Evolutionary conservation across 2,113 vertebrate species (phyloP), one percentile per base, ranked within the genome.

Genomic region (Menura novaehollandiae): DNA sequence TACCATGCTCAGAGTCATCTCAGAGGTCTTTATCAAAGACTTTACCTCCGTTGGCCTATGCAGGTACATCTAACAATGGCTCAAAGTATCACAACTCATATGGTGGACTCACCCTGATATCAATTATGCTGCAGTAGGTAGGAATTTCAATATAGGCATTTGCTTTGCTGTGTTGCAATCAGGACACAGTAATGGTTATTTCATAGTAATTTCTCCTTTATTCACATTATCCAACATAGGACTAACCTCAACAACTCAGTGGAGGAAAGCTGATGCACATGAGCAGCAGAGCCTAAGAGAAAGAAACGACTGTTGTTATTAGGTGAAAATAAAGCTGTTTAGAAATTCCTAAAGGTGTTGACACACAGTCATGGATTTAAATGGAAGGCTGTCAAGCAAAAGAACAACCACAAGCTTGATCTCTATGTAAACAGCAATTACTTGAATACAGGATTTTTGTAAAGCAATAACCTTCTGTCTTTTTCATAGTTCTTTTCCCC

Each of bases 361-460:
- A 82, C 53, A 91, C 33, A 66, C 18, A 88, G 62, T 58, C 33
- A n/a, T 66, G 10, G 16, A 26, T 82, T 81, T 67, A 80, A 79
- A 88, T 58, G 21, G 60, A 94, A 88, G 46, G 41, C 43, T 89
- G 91, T 88, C 73, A 91, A 69, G 41, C 9, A 78, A 82, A 91
- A 85, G 47, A 87, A 76, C 56, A 87, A 60, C 33, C 14, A 43
- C 30, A 88, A 62, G 2, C 7, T 91, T 75, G 52, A 33, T 77
- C 16, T 68, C 11, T 35, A 6, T 59, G 47, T 91, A 94, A 94
- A 79, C 47, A 89, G 28, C 59, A 91, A 79, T 91, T 96, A 93
- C 41, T 64, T 28, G 37, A 74, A 94, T 72, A 91, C 41, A 68
- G 15, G 37, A 73, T 44, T 91, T 91, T 37, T 75, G 27, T 85